Conservation (phyloP, 2,113 vertebrate genomes). For the Eubucco bourcierii region DNA sequence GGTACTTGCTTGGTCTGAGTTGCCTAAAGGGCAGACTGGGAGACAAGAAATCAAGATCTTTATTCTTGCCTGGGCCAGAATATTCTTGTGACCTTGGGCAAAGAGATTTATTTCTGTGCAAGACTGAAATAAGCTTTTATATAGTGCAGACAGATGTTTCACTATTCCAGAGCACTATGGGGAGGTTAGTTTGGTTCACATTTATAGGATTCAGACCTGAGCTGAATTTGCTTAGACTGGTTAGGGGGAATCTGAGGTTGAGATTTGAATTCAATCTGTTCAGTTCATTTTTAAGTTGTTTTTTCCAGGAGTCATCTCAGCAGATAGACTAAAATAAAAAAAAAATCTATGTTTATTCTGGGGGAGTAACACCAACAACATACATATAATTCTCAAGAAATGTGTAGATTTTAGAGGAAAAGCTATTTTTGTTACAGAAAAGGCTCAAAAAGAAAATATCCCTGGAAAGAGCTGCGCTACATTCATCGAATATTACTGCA, state of each 20-base stretch:
- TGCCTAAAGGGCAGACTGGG: constrained; percentile 8
- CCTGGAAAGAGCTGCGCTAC: constrained; percentile 40
- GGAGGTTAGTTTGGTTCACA: neutral
- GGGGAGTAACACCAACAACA: neutral
- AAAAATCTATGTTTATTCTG: constrained; percentile 39
- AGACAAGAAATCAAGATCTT: constrained; percentile 23
- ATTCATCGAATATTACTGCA: constrained; percentile 40
- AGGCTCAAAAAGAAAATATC: constrained; percentile 54
- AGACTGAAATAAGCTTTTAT: constrained; percentile 29
- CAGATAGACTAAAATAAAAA: neutral
- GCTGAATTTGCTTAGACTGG: neutral
- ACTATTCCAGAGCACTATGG: neutral
- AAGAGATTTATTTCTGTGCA: constrained; percentile 4
- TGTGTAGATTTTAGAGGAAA: constrained; percentile 18
- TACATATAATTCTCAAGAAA: constrained; percentile 29
- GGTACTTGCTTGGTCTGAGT: constrained; percentile 2
- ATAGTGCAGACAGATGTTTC: neutral
- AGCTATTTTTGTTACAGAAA: constrained; percentile 59
- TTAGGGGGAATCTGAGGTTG: constrained; percentile 3
- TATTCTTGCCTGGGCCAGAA: neutral
- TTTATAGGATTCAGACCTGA: neutral
- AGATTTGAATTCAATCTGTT: constrained; percentile 5
- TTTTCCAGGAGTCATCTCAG: constrained; percentile 6
- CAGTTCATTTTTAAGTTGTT: constrained; percentile 4
- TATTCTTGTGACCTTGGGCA: constrained; percentile 33